A percentile compares a stretch with the other conserved stretches of the same genome.
Conservation (phyloP, 1,140 invertebrate genomes). For the Eurosta solidaginis region DNA sequence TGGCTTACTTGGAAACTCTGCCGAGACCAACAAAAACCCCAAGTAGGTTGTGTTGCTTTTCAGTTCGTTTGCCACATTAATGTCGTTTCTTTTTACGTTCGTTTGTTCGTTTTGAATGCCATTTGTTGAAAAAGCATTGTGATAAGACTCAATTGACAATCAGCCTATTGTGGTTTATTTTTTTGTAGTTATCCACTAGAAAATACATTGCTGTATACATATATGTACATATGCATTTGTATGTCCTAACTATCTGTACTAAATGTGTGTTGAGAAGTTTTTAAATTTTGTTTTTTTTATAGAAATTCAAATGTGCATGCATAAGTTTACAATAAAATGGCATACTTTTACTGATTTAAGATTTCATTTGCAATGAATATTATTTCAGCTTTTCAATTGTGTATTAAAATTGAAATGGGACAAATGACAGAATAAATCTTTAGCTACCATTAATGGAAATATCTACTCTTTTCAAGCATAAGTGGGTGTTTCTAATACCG, state of each 20-base stretch:
- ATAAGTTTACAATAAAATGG: background rate
- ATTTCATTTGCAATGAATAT: background rate
- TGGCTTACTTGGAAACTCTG: conserved; percentile 57
- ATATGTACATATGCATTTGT: background rate
- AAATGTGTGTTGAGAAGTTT: background rate
- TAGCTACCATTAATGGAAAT: too few species aligned
- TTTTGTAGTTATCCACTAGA: too few species aligned
- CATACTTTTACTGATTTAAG: background rate
- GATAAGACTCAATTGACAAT: background rate
- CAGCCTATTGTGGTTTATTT: background rate
- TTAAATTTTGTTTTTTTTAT: background rate
- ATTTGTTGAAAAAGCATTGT: background rate
- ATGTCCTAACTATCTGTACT: too few species aligned
- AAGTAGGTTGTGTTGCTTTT: conserved; percentile 51
- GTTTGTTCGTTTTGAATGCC: background rate
- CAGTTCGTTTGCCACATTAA: conserved; percentile 2
- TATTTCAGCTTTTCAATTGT: background rate
- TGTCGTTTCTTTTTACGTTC: background rate
- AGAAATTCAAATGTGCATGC: background rate
- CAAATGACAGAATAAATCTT: background rate
- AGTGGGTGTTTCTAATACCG: too few species aligned
- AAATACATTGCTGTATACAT: conserved; percentile 8
- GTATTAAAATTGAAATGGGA: background rate
- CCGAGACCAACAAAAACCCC: conserved; percentile 58
- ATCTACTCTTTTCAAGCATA: too few species aligned